phyloP scores from a whole-genome alignment of 2,113 vertebrate genomes.

The human (Homo sapiens) region DNA sequence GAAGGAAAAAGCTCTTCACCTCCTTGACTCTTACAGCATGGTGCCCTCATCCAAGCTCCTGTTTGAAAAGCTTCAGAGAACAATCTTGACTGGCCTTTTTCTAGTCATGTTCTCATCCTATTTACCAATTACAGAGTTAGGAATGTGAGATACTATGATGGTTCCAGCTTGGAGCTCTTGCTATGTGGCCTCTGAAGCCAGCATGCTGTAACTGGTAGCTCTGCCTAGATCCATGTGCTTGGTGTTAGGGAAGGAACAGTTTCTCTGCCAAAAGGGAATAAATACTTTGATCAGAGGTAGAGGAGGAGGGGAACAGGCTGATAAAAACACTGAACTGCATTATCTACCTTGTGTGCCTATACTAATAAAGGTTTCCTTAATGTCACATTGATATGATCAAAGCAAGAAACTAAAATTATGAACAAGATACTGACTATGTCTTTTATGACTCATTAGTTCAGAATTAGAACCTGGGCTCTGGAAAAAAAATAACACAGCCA shows the following conservation, averaged over 20 bases:
- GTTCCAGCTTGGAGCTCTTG: not conserved
- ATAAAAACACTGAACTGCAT: not conserved
- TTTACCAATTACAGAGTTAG: not conserved
- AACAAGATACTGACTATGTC: not conserved
- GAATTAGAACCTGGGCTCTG: not conserved
- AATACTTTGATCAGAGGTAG: not conserved
- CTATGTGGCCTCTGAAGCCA: not conserved
- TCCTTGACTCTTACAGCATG: not conserved
- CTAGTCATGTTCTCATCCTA: not conserved
- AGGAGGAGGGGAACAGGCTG: not conserved
- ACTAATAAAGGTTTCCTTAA: conserved; percentile 3
- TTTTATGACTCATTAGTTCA: not conserved
- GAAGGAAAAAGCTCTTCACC: not conserved
- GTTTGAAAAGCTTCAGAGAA: not conserved
- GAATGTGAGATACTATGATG: not conserved
- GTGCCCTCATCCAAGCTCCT: not conserved
- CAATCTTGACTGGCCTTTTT: not conserved
- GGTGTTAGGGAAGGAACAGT: not conserved
- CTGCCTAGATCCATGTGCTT: not conserved
- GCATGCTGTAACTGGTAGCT: not conserved
- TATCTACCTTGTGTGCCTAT: not conserved
- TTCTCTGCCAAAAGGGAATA: not conserved
- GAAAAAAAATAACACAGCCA: not conserved
- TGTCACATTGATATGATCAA: not conserved
- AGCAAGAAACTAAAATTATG: not conserved